Conservation (phyloP, 2,888 invertebrate species). For the Euzophera pinguis region DNA sequence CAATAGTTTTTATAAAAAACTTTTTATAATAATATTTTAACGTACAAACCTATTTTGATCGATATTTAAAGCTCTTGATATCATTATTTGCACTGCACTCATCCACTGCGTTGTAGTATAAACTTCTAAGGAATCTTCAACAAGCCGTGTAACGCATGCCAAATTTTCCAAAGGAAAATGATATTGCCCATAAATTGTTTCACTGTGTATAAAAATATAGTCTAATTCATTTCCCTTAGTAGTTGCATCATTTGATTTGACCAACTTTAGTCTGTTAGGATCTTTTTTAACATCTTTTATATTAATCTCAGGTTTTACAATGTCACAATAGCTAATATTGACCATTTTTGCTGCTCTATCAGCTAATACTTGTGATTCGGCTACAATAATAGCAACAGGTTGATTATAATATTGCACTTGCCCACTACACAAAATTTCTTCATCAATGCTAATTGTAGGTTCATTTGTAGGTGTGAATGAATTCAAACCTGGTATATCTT, state of each 20-base stretch:
- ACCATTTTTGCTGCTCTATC: constrained; percentile 78
- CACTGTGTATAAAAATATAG: constrained; percentile 68
- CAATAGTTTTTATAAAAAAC: too few species aligned
- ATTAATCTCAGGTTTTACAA: constrained; percentile 44
- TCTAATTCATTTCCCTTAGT: constrained; percentile 51
- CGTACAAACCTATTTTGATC: constrained; percentile 75
- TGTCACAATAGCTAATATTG: constrained; percentile 68
- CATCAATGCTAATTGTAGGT: constrained; percentile 25
- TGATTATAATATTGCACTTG: constrained; percentile 45
- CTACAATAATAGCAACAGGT: constrained; percentile 73
- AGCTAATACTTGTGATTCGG: constrained; percentile 73
- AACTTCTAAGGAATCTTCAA: constrained; percentile 84
- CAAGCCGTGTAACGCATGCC: constrained; percentile 81
- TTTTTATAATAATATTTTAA: not conserved
- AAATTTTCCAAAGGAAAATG: constrained; percentile 87
- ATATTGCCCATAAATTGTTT: constrained; percentile 81
- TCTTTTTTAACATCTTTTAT: constrained; percentile 36
- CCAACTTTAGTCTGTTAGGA: constrained; percentile 16
- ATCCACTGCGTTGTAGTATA: constrained; percentile 81
- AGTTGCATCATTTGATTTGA: constrained; percentile 26
- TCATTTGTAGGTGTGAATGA: constrained; percentile 55
- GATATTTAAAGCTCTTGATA: constrained; percentile 75
- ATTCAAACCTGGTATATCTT: constrained; percentile 83
- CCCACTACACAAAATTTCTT: constrained; percentile 61
- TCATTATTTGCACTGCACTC: constrained; percentile 74